Percentiles rank a stretch among this genome's conserved stretches.
These are phyloP conservation scores for Thecophora atra DNA, from an alignment of 2,888 invertebrate species.

Conservation along the genomic window DNA sequence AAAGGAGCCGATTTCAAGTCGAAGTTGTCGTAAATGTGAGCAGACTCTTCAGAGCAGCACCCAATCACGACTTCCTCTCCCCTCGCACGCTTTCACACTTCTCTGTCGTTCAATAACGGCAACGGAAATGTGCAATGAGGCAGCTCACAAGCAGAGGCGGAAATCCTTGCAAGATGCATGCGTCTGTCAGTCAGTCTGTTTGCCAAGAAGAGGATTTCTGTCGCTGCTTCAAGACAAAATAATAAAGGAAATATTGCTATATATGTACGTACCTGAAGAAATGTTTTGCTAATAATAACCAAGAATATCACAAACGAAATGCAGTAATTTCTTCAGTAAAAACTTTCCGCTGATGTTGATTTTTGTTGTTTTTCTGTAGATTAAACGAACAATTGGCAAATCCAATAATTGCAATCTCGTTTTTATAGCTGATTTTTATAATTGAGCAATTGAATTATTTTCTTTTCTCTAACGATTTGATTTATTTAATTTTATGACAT, in stretches of 20 bases:
- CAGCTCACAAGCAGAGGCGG: conserved; percentile 26
- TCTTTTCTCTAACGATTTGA: background rate
- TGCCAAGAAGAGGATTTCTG: background rate
- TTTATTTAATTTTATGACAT: background rate
- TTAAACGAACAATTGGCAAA: background rate
- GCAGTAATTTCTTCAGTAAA: background rate
- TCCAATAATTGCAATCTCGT: too few relatives aligned
- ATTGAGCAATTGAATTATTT: too few relatives aligned
- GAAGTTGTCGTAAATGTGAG: background rate
- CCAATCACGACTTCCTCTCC: background rate
- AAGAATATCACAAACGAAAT: too few relatives aligned
- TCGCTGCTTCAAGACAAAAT: background rate
- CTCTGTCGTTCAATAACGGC: background rate
- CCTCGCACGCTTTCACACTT: too few relatives aligned
- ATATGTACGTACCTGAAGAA: background rate
- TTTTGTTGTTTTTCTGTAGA: background rate
- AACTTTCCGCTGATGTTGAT: background rate
- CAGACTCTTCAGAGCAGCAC: background rate
- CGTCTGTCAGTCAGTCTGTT: background rate
- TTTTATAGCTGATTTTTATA: too few relatives aligned
- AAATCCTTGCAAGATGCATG: conserved; percentile 26
- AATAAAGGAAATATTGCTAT: conserved; percentile 14
- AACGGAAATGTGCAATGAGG: conserved; percentile 32
- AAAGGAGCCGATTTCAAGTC: background rate
- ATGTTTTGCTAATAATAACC: too few relatives aligned